Evolutionary conservation across 2,797 vertebrate genomes (phyloP).

Genomic region (Alfaro cultratus): DNA sequence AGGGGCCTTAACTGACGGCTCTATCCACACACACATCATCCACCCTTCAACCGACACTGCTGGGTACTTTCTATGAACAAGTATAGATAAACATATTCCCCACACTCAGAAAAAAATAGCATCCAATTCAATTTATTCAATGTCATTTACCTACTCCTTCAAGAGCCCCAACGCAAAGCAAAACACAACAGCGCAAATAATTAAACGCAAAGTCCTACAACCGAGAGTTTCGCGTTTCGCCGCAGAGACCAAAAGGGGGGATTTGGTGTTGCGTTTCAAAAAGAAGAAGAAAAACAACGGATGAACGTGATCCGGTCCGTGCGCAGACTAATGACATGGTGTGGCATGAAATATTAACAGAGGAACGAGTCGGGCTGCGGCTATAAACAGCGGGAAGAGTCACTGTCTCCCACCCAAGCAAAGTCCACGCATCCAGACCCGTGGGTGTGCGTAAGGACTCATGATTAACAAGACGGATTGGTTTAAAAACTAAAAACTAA

Average conservation of each 20-base stretch:
- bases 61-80: conserved; percentile 33
- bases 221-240: conserved; percentile 77
- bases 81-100: conserved; percentile 27
- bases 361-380: conserved; percentile 78
- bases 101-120: conserved; percentile 46
- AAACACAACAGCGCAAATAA: conserved; percentile 59
- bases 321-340: conserved; percentile 77
- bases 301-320: conserved; percentile 80
- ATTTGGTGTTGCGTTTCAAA: conserved; percentile 78
- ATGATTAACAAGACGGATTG: background rate
- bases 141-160: background rate
- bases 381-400: conserved; percentile 61
- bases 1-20: conserved; percentile 17
- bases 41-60: conserved; percentile 40
- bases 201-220: conserved; percentile 74
- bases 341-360: conserved; percentile 84
- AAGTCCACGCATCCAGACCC: background rate
- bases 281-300: conserved; percentile 29
- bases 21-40: conserved; percentile 25
- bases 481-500: background rate
- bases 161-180: background rate
- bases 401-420: conserved; percentile 22
- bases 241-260: conserved; percentile 53
- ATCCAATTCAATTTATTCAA: conserved; percentile 10
- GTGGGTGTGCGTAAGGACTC: background rate